Evolutionary conservation across 2,113 vertebrate species (phyloP).

Genomic region (Sprattus sprattus): DNA sequence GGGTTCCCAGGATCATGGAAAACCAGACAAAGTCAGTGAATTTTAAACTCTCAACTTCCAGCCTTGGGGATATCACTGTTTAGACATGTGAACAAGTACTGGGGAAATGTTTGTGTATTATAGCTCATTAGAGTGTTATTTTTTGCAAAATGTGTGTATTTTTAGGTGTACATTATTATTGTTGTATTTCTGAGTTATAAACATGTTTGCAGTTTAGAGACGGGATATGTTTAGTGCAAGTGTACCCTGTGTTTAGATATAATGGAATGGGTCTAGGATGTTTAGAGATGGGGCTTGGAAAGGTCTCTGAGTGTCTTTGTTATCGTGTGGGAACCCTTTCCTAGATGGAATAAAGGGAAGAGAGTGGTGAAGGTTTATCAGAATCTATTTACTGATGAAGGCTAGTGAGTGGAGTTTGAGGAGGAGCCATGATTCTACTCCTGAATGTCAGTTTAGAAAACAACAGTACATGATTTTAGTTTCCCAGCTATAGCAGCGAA

Average conservation of each 20-base stretch:
- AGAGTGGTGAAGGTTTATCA: too few relatives aligned
- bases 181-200: background rate
- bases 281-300: background rate
- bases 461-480: too few relatives aligned
- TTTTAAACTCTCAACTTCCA: background rate
- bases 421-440: too few relatives aligned
- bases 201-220: background rate
- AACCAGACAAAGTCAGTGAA: background rate
- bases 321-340: background rate
- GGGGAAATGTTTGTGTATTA: background rate
- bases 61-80: background rate
- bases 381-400: too few relatives aligned
- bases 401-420: too few relatives aligned
- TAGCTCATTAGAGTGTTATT: background rate
- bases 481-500: too few relatives aligned
- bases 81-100: background rate
- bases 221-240: background rate
- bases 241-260: background rate
- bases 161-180: background rate
- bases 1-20: background rate
- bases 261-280: background rate
- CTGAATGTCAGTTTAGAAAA: too few relatives aligned
- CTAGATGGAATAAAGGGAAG: background rate
- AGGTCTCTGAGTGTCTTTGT: background rate
- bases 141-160: background rate